A percentile compares a stretch with the other conserved stretches of the same genome.
These are phyloP conservation scores for Neocrepidodera transversa DNA, from an alignment of 2,888 invertebrate genomes.

Conservation along the genomic window DNA sequence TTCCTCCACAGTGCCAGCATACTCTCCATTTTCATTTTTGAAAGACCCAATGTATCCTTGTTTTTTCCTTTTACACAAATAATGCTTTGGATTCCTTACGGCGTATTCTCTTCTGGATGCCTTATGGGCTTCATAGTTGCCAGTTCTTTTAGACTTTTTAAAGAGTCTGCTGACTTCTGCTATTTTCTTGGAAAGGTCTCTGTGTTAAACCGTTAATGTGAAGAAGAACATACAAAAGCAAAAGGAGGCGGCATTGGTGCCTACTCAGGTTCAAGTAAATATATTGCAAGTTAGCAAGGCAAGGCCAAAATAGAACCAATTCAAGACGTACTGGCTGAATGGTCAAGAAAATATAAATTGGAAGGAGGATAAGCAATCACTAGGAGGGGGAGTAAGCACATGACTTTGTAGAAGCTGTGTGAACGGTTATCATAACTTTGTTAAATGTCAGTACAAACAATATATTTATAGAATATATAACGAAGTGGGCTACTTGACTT, in stretches of 20 bases:
- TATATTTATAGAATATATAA: conserved; percentile 23
- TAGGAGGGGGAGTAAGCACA: no score
- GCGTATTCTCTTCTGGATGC: no score
- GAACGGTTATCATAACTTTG: conserved; percentile 19
- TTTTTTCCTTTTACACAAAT: no score
- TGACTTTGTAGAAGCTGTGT: no score
- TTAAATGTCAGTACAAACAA: conserved; percentile 21
- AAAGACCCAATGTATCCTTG: no score
- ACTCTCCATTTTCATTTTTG: no score
- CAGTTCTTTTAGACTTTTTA: no score
- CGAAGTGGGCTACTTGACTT: conserved; percentile 28
- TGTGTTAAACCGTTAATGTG: conserved; percentile 33
- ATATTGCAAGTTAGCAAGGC: neutral
- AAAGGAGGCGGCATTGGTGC: conserved; percentile 23
- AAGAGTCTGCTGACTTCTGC: no score
- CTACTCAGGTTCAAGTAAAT: neutral
- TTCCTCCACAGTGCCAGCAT: no score
- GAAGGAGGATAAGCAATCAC: conserved; percentile 11
- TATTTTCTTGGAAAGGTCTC: no score
- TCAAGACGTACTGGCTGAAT: neutral
- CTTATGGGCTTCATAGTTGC: no score
- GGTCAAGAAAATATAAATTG: neutral
- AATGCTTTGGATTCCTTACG: no score
- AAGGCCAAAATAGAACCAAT: neutral
- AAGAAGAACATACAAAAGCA: conserved; percentile 29